phyloP scores from a whole-genome alignment of 2,888 invertebrate species.

The Portevinia maculata region DNA sequence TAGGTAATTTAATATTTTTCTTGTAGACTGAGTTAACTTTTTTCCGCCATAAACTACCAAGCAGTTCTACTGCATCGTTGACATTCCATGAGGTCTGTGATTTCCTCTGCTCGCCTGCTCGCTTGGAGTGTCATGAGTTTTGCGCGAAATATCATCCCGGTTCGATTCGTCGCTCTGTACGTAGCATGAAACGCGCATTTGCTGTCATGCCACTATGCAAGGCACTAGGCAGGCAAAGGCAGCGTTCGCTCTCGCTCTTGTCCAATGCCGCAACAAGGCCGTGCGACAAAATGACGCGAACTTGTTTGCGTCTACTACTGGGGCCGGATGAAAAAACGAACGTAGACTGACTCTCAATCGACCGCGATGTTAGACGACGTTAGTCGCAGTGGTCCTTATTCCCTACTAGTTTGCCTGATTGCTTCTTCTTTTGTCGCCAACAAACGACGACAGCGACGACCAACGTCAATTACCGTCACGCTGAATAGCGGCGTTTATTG shows the following conservation, averaged over 20 bases:
- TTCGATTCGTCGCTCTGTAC: conserved; percentile 72
- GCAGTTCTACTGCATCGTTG: conserved; percentile 53
- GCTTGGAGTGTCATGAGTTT: conserved; percentile 82
- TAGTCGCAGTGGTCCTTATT: background rate
- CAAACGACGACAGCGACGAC: conserved; percentile 18
- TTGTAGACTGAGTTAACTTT: background rate
- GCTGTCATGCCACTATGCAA: conserved; percentile 18
- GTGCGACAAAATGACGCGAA: conserved; percentile 71
- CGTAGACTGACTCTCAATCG: background rate
- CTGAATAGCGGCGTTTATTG: background rate
- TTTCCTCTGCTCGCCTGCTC: conserved; percentile 79
- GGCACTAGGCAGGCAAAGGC: conserved; percentile 18
- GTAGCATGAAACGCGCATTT: conserved; percentile 64
- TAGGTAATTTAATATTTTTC: background rate
- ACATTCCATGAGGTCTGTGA: conserved; percentile 71
- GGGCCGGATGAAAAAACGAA: conserved; percentile 60
- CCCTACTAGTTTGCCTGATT: conserved; percentile 27
- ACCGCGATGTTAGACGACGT: background rate
- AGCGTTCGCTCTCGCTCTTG: conserved; percentile 61
- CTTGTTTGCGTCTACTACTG: conserved; percentile 70
- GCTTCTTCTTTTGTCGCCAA: conserved; percentile 40
- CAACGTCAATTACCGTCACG: background rate
- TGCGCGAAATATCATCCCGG: conserved; percentile 80
- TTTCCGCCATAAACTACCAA: conserved; percentile 12
- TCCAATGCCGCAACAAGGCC: conserved; percentile 42